Evolutionary conservation across 2,113 vertebrate genomes (phyloP), one percentile per base, ranked within the genome.

Genomic region (Bufo bufo): DNA sequence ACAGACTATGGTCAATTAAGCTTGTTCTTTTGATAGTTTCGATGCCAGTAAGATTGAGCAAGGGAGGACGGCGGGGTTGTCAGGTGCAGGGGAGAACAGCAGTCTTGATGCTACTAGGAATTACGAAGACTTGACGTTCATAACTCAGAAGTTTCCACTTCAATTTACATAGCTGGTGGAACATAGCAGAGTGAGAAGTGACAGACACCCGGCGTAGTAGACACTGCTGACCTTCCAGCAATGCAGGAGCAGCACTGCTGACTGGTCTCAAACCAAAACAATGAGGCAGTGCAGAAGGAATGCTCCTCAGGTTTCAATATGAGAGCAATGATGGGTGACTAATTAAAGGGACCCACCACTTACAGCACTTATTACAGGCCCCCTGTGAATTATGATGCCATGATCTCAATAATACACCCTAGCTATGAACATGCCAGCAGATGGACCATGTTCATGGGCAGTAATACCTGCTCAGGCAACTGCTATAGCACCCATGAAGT

Each of bases 121-220:
- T 81, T 87, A 72, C 33, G 7, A 59, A 71, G 52, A 87, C 66
- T 72, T 74, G 58, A 82, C 33, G 78, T 61, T 82, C 86, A 82
- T 87, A 87, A 59, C 78, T 87, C 54, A 87, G 56, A 87, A 69
- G 86, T 87, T 87, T 87, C 86, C 69, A 82, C 78, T 82, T 82
- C 86, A 82, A 87, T 82, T 82, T 56, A 87, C 86, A 87, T 87
- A 82, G 66, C 69, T 87, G 66, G 77, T 80, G 77, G 86, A 82
- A 63, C 86, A 87, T 72, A 14, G 65, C 52, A 20, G 86, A 52
- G 78, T 82, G 86, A 82, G 66, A 74, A 82, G 59, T 87, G 86
- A 74, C 86, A 87, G 86, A 75, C 54, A 17, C 86, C 43, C 79
- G 4, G 78, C 86, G 63, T 87, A 87, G 86, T 58, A 82, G 66